phyloP scores from a whole-genome alignment of 2,797 vertebrate genomes.

The Knipowitschia caucasica region DNA sequence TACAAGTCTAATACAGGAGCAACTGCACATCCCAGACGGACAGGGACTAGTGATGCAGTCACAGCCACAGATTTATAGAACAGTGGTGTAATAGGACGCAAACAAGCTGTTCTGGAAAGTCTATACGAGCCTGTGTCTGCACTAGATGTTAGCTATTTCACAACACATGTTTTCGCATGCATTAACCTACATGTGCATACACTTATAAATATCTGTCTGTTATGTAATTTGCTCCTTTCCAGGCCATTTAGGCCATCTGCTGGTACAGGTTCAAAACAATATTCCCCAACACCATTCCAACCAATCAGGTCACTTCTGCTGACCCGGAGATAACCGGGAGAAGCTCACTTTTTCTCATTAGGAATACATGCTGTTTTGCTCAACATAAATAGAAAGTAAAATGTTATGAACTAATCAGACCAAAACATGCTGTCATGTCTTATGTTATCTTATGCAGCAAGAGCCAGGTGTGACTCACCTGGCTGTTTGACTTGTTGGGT shows the following conservation, averaged over 20 bases:
- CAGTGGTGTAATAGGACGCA: slow-evolving; percentile 4
- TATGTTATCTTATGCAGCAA: no score
- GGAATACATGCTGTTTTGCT: no score
- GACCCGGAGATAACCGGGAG: background rate
- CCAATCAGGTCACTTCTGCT: background rate
- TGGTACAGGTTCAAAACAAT: background rate
- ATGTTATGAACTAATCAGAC: no score
- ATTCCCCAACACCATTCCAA: background rate
- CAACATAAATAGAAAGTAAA: no score
- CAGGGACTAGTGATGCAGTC: slow-evolving; percentile 28
- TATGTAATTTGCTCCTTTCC: no score
- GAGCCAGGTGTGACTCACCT: no score
- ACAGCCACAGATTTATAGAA: slow-evolving; percentile 26
- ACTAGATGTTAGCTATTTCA: background rate
- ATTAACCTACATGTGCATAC: no score
- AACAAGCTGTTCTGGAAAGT: background rate
- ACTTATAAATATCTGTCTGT: no score
- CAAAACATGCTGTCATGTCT: no score
- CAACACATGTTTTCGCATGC: background rate
- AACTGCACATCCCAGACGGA: slow-evolving; percentile 35
- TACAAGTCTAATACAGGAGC: slow-evolving; percentile 41
- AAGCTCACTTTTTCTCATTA: no score
- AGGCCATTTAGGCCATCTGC: slow-evolving; percentile 3
- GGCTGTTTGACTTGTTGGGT: no score
- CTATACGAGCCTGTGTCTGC: background rate